Base-by-base conservation (phyloP, 2,888 invertebrate species). In the Sycophila texana region DNA sequence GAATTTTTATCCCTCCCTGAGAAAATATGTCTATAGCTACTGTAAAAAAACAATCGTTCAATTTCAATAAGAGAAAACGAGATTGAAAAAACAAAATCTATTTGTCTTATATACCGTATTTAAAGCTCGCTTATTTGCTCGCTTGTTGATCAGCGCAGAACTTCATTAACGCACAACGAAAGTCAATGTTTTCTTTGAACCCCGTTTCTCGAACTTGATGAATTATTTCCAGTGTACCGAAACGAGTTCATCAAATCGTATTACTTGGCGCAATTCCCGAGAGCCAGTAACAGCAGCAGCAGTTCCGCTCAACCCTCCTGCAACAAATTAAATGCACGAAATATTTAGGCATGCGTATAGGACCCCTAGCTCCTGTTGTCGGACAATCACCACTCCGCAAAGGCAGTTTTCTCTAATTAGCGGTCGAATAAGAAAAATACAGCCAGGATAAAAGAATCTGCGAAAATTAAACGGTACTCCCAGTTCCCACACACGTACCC, bases 251-350 rank as follows among this genome's bases (percentile, higher is more conserved):
- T 55, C 55, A 26, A 16, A 49, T 71, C 58, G 30, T 55, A 30
- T 55, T 63, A 61, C 61, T 73, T 74, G 73, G 73, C 65, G 55
- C 30, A 13, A 13, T 63, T 74, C 65, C 73, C 73, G 39, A 1
- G 20, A 14, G 53, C 63, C 53, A 39, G 13, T 26, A 0, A 10
- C 26, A 12, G 68, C 13, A 30, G 39, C 26, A 26, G 39, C 39
- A 39, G 39, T 20, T 26, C 39, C 39, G 39, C 10, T 39, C 39
- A 10, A 5, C 39, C 39, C 39, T 10, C 39, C 39, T 0, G 39
- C 14, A 65, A 67, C 53, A 70, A 39, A 22, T 57, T 70, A 39
- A n/a, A 30, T 57, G n/a, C 57, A 13, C 57, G 57, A 39, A 57
- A 70, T 53, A 68, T 55, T 55, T 55, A 55, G 20, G 26, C 18